Conservation (phyloP, 1,140 invertebrate species). For the Macrobrachium nipponense region DNA sequence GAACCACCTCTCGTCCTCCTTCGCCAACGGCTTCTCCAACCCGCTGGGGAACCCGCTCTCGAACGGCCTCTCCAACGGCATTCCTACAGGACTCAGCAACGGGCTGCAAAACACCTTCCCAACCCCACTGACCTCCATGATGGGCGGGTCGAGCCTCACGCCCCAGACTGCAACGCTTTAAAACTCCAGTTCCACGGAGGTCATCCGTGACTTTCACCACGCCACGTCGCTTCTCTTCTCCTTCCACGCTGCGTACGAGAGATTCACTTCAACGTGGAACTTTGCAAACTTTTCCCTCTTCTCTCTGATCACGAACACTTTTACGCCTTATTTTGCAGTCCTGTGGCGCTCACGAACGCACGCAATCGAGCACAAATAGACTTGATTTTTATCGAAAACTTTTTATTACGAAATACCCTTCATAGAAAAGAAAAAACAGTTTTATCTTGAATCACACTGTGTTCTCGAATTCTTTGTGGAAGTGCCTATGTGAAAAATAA, state of each 20-base stretch:
- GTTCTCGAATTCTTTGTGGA: background rate
- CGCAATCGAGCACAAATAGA: too few relatives aligned
- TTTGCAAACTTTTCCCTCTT: too few relatives aligned
- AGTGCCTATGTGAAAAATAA: background rate
- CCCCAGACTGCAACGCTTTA: conserved; percentile 46
- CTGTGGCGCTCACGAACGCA: too few relatives aligned
- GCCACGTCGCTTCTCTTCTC: background rate
- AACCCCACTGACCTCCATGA: conserved; percentile 44
- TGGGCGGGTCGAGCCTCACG: conserved; percentile 45
- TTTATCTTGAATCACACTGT: too few relatives aligned
- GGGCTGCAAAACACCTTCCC: conserved; percentile 54
- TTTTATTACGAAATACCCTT: too few relatives aligned
- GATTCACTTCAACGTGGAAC: too few relatives aligned
- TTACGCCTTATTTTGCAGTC: too few relatives aligned
- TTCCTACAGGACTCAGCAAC: conserved; percentile 31
- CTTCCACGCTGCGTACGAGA: background rate
- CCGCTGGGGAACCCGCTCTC: conserved; percentile 13
- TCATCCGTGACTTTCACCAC: background rate
- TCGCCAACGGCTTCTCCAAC: conserved; percentile 48
- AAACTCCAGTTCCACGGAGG: background rate
- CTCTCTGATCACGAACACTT: too few relatives aligned
- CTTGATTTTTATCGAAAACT: too few relatives aligned
- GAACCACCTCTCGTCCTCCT: conserved; percentile 51
- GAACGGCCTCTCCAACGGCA: conserved; percentile 10
- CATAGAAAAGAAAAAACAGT: too few relatives aligned